Percentiles rank a stretch among this genome's conserved stretches.
Conservation (phyloP, 2,888 invertebrate species). For the Drosophila imparisetae region DNA sequence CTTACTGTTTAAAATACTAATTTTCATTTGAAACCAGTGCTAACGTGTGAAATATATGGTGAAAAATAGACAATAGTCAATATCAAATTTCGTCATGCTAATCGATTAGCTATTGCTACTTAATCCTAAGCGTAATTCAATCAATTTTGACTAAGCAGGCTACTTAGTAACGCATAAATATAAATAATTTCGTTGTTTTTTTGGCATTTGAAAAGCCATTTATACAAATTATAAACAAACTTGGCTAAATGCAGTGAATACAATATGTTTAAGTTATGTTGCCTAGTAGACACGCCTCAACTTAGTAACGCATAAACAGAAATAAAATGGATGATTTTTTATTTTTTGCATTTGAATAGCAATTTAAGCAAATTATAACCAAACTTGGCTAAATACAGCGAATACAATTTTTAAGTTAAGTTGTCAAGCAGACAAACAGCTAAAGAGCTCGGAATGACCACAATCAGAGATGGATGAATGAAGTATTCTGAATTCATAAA, state of each 20-base stretch:
- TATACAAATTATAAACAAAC: conserved; percentile 23
- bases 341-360: conserved; percentile 25
- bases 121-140: conserved; percentile 24
- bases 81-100: conserved; percentile 36
- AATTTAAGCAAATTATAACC: conserved; percentile 21
- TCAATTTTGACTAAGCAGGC: conserved; percentile 2
- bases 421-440: conserved; percentile 34
- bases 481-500: conserved; percentile 15
- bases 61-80: conserved; percentile 9
- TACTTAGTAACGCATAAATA: conserved; percentile 21
- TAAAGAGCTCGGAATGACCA: conserved; percentile 12
- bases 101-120: conserved; percentile 11
- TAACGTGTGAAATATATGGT: neutral
- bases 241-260: conserved; percentile 24
- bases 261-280: conserved; percentile 39
- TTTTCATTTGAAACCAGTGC: neutral
- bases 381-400: conserved; percentile 29
- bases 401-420: conserved; percentile 40
- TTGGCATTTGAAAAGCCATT: conserved; percentile 25
- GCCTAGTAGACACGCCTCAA: conserved; percentile 24
- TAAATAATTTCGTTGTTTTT: conserved; percentile 8
- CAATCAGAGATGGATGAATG: conserved; percentile 36
- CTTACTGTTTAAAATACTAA: neutral
- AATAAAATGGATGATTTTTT: conserved; percentile 12
- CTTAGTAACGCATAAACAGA: conserved; percentile 22